Base-by-base conservation (phyloP, 2,888 invertebrate genomes). In the Aphodius granarius region DNA sequence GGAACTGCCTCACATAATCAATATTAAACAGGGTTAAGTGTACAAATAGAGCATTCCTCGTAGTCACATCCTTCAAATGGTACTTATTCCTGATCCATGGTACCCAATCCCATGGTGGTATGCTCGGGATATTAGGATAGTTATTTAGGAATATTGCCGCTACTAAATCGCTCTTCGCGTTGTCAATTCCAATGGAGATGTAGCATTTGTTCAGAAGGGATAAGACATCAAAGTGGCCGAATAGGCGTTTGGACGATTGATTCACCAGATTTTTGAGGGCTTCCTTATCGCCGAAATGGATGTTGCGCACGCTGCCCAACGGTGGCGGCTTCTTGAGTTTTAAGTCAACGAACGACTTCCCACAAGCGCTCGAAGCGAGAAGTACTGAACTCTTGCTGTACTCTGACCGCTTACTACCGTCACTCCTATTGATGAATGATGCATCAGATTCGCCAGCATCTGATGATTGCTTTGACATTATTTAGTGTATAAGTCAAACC, bases 21-120 rank as follows among this genome's bases (percentile, higher is more conserved):
- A 3, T 86, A 84, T 90, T 87, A 90, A 90, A 92, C 71, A 90
- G 89, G n/a, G 91, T 81, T 76, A 91, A 83, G 81, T 91, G 91
- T 64, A 93, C 83, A 85, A 92, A 93, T 66, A 91, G 81, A 0
- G 91, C 89, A 81, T 92, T 76, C 21, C 74, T 43, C 0, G 76
- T 66, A 16, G n/a, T 72, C 62, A 76, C 16, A 19, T 74, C 16
- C 21, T 78, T 77, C 78, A 86, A 90, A 89, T 88, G 88, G 83
- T 91, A 92, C 80, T 89, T 87, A 15, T 84, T 85, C 83, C 86
- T 86, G 18, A 92, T 82, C 88, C 91, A 92, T 16, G 86, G 83
- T 66, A 88, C 86, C 92, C 92, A 92, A 22, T 89, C 89, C 73
- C 84, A 84, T 5, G 90, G 86, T 43, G 89, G 88, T 4, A 93